phyloP scores from a whole-genome alignment of 2,888 invertebrate species.

The Caenorhabditis sinica region DNA sequence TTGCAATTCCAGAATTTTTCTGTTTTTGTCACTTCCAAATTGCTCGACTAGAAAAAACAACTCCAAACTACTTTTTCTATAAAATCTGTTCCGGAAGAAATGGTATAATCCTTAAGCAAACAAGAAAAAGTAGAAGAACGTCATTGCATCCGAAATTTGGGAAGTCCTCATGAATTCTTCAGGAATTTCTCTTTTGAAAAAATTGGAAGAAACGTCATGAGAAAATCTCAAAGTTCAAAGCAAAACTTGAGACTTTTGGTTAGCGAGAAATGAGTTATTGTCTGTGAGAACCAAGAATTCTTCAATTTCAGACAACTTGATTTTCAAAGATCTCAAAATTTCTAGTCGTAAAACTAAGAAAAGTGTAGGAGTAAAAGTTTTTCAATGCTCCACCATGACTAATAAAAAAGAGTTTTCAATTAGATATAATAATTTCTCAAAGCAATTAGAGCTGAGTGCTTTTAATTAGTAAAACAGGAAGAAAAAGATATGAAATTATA shows the following conservation, averaged over 20 bases:
- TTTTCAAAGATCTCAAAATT: background rate
- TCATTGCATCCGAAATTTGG: slow-evolving; percentile 2
- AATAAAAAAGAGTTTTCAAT: slow-evolving; percentile 9
- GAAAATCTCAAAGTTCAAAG: slow-evolving; percentile 10
- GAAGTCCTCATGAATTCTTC: slow-evolving; percentile 14
- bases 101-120: background rate
- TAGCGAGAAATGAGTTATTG: background rate
- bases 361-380: background rate
- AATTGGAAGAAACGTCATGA: slow-evolving; percentile 7
- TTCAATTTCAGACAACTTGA: background rate
- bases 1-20: background rate
- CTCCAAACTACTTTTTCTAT: too few species aligned
- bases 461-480: slow-evolving; percentile 6
- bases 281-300: background rate
- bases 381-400: background rate
- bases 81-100: background rate
- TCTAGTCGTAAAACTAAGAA: background rate
- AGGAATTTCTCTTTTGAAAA: slow-evolving; percentile 7
- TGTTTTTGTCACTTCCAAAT: background rate
- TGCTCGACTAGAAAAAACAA: too few species aligned
- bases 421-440: background rate
- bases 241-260: background rate
- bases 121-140: background rate
- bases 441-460: background rate
- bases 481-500: slow-evolving; percentile 7